These are phyloP conservation scores for Phalacrocorax carbo DNA, from an alignment of 2,113 vertebrate species.

Conservation along the genomic window DNA sequence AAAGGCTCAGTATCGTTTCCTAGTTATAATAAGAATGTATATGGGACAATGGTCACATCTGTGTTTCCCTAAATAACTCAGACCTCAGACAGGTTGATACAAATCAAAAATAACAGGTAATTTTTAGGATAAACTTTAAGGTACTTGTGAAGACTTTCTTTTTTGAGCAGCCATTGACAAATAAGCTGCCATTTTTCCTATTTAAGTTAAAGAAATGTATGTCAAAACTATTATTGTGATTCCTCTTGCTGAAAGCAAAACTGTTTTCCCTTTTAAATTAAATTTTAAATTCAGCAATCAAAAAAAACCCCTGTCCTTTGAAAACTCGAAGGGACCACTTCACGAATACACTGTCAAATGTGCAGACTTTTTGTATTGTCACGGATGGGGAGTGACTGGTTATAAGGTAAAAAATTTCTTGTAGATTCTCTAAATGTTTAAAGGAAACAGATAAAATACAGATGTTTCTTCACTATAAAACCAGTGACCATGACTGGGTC, in stretches of 20 bases:
- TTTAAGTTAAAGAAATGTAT: neutral
- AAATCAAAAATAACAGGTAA: neutral
- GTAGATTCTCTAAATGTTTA: neutral
- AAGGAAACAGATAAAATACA: constrained; percentile 28
- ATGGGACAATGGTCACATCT: neutral
- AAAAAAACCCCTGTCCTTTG: neutral
- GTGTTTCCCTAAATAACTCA: neutral
- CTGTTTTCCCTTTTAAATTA: neutral
- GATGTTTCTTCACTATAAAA: constrained; percentile 39
- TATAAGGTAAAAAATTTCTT: neutral
- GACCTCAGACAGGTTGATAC: neutral
- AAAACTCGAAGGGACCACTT: neutral
- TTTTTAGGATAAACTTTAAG: neutral
- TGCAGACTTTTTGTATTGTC: neutral
- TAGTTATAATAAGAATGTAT: neutral
- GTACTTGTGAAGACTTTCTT: neutral
- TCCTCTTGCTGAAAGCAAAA: neutral
- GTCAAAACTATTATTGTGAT: neutral
- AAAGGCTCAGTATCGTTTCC: neutral
- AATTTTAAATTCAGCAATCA: neutral
- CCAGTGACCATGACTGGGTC: constrained; percentile 7
- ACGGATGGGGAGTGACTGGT: neutral
- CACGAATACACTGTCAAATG: neutral
- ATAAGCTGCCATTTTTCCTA: neutral
- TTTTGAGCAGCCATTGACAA: neutral